These are phyloP conservation scores for Thymallus thymallus DNA, from an alignment of 2,113 vertebrate genomes.

Conservation along the genomic window DNA sequence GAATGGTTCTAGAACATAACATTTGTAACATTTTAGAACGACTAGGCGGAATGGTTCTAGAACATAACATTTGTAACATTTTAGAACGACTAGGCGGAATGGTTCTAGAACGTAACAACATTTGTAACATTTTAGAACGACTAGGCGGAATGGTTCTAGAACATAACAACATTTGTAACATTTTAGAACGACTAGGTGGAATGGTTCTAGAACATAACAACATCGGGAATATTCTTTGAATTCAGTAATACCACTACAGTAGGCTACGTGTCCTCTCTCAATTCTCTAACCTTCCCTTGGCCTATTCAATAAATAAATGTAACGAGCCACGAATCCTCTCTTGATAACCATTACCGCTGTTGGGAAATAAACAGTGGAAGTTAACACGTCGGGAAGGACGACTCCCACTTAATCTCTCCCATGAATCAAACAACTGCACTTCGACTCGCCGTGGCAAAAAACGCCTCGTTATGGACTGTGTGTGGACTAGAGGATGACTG, in stretches of 20 bases:
- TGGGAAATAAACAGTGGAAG: background rate
- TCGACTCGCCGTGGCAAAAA: background rate
- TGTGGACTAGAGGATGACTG: background rate
- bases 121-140: too few relatives aligned
- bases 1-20: background rate
- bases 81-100: background rate
- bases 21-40: too few relatives aligned
- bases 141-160: background rate
- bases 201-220: background rate
- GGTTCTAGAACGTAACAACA: background rate
- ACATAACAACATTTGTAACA: too few relatives aligned
- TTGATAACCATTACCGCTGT: background rate
- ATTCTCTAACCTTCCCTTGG: conserved; percentile 24
- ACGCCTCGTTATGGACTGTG: conserved; percentile 20
- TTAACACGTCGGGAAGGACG: conserved; percentile 41
- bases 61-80: too few relatives aligned
- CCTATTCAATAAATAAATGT: background rate
- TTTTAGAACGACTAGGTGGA: background rate
- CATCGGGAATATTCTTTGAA: background rate
- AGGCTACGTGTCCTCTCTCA: background rate
- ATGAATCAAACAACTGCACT: conserved; percentile 7
- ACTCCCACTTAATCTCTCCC: background rate
- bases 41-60: background rate
- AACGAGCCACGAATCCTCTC: background rate
- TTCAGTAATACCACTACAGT: background rate